Evolutionary conservation across 2,113 vertebrate genomes (phyloP), one percentile per base, ranked within the genome.

Genomic region (Hydropotes inermis): DNA sequence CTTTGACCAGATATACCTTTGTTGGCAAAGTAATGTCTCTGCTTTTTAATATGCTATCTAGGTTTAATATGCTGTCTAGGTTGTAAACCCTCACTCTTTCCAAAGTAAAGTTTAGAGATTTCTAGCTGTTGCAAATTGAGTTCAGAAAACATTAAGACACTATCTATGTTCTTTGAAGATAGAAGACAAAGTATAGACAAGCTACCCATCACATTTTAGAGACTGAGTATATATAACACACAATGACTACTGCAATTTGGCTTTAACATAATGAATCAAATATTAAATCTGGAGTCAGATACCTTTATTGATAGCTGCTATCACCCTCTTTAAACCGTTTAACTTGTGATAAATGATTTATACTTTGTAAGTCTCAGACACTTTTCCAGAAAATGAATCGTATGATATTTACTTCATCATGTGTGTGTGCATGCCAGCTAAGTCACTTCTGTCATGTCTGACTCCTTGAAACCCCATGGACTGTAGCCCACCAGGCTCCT

Each of bases 81-180:
- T 39, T 39, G 67, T 39, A 43, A 78, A 78, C 15, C 3, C 4
- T 78, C 19, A 45, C 2, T 78, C 30, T 81, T 47, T 90, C 5
- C n/a, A 7, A 30, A 28, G 6, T 1, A 47, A 2, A 47, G 30
- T 43, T 81, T 55, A 67, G 47, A 83, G 81, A 50, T 78, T 74
- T 85, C 55, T 36, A 25, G 8, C 19, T 90, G 2, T 43, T 90
- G 4, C 4, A 92, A 60, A 82, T 10, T 28, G 17, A 89, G 70
- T 47, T 79, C 23, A 79, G 14, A 27, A 94, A 89, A 55, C 1
- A 39, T 43, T 45, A 82, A 89, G 43, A 93, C 3, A 61, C 4
- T 1, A 45, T 12, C 2, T 45, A 8, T 2, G 2, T 45, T 1
- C 15, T 86, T 0, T 76, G 10, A 33, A 70, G 39, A 60, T 1